Evolutionary conservation across 2,113 vertebrate genomes (phyloP).

Genomic region (Donacobius atricapilla): DNA sequence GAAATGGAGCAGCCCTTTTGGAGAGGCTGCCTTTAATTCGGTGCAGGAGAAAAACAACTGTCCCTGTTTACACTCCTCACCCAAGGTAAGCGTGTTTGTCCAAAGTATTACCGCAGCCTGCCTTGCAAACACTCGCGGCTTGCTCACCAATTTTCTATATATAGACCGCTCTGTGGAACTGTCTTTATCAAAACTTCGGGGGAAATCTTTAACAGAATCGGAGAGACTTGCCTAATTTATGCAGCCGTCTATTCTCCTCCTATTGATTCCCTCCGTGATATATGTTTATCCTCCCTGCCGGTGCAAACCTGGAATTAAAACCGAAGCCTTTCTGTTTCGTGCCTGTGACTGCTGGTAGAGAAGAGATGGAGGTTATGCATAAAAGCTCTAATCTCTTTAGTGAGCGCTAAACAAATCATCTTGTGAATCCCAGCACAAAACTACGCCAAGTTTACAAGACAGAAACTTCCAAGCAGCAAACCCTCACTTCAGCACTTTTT

Average conservation of each 20-base stretch:
- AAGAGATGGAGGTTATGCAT: background rate
- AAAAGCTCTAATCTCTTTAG: background rate
- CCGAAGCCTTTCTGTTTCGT: background rate
- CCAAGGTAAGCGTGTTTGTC: slow-evolving; percentile 41
- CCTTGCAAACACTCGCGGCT: background rate
- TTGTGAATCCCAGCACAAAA: background rate
- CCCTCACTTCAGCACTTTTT: background rate
- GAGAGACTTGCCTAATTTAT: slow-evolving; percentile 25
- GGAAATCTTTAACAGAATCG: slow-evolving; percentile 36
- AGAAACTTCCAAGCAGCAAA: background rate
- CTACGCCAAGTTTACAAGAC: background rate
- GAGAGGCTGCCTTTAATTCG: background rate
- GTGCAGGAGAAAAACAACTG: slow-evolving; percentile 20
- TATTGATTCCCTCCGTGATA: background rate
- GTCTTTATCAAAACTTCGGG: slow-evolving; percentile 27
- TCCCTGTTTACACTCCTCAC: background rate
- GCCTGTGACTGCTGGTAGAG: background rate
- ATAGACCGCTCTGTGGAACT: background rate
- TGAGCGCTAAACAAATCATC: background rate
- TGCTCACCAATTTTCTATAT: background rate
- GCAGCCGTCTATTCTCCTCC: background rate
- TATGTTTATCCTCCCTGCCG: background rate
- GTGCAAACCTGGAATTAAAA: slow-evolving; percentile 40
- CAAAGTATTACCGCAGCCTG: slow-evolving; percentile 27
- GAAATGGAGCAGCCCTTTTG: background rate